phyloP scores from a whole-genome alignment of 92 coral and sea anemone genomes.

The Heliopora coerulea region DNA sequence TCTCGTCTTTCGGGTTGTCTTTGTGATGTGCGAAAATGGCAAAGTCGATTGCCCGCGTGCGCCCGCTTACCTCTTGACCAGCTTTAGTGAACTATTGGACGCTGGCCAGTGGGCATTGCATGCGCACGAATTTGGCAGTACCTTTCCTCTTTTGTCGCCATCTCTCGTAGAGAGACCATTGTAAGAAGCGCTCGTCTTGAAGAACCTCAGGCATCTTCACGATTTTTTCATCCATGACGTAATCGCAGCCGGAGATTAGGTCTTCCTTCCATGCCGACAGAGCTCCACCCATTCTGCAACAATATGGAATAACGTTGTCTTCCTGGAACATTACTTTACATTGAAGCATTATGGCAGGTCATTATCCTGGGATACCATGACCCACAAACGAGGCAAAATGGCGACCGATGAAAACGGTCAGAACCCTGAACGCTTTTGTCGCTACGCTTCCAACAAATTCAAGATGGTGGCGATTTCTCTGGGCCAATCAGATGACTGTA shows the following conservation, averaged over 20 bases:
- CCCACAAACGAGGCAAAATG: too few species aligned
- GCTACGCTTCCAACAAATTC: too few species aligned
- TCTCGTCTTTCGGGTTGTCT: constrained; percentile 8
- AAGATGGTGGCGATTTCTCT: too few species aligned
- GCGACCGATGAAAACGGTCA: too few species aligned
- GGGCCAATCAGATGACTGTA: too few species aligned
- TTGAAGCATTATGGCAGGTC: too few species aligned
- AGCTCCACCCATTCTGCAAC: constrained; percentile 9
- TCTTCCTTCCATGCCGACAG: constrained; percentile 36
- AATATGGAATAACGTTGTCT: too few species aligned
- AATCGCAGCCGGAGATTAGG: constrained; percentile 8
- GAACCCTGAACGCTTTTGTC: too few species aligned
- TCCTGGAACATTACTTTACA: too few species aligned
- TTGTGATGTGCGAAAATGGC: constrained; percentile 15
- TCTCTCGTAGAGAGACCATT: constrained; percentile 30
- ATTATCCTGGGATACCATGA: too few species aligned
- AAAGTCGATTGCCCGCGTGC: constrained; percentile 15
- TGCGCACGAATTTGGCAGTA: constrained; percentile 18
- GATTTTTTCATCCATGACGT: constrained; percentile 37
- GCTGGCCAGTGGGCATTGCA: constrained; percentile 41
- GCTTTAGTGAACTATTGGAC: constrained; percentile 32
- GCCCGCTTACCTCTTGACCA: constrained; percentile 23
- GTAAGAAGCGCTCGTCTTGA: constrained; percentile 29
- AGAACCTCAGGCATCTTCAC: constrained; percentile 36
- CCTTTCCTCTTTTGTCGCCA: constrained; percentile 28